Conservation (phyloP, 2,888 invertebrate genomes). For the Bedellia somnulentella region DNA sequence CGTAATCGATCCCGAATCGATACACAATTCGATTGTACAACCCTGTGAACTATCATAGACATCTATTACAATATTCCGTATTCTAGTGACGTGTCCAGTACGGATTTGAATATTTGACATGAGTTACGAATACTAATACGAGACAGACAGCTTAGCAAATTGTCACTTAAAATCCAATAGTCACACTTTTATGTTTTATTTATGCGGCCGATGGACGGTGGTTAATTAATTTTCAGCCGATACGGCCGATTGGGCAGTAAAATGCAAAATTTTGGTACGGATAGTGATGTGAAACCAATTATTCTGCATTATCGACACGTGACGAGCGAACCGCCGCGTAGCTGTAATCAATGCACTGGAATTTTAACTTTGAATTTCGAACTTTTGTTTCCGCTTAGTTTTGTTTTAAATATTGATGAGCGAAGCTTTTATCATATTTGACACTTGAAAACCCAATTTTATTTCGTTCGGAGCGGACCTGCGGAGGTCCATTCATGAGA, state of each 20-base stretch:
- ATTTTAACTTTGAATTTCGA: constrained; percentile 7
- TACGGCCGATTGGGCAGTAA: constrained; percentile 5
- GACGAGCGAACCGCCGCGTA: constrained; percentile 7
- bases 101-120: constrained; percentile 51
- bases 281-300: constrained; percentile 14
- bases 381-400: constrained; percentile 9
- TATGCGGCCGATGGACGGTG: constrained; percentile 30
- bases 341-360: constrained; percentile 6
- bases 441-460: constrained; percentile 1
- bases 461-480: constrained; percentile 2
- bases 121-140: constrained; percentile 38
- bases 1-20: constrained; percentile 21
- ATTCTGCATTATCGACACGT: constrained; percentile 12
- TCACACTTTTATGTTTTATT: constrained; percentile 35
- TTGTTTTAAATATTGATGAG: constrained; percentile 3
- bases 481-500: no score
- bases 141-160: constrained; percentile 45
- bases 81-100: constrained; percentile 37
- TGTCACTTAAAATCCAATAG: constrained; percentile 25
- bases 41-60: constrained; percentile 20
- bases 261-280: constrained; percentile 4
- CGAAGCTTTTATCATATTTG: constrained; percentile 1
- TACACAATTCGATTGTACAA: constrained; percentile 19
- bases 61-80: constrained; percentile 20
- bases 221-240: constrained; percentile 33